Evolutionary conservation across 2,113 vertebrate genomes (phyloP).

Genomic region (Lophius piscatorius): DNA sequence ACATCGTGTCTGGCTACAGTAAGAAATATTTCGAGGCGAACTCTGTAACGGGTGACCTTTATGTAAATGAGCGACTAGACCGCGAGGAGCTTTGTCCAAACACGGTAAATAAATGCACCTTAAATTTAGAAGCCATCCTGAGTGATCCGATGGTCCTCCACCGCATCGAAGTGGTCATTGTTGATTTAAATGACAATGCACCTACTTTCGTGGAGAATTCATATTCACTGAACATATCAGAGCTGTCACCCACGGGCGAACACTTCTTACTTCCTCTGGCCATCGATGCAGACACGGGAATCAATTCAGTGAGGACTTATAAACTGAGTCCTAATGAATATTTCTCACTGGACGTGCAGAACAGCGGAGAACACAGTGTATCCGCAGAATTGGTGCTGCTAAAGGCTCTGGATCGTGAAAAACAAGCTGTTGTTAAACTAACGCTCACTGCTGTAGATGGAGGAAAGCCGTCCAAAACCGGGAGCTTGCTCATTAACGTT

Average conservation of each 20-base stretch:
- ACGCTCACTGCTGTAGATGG: conserved; percentile 69
- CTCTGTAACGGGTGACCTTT: conserved; percentile 67
- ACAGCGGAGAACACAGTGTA: conserved; percentile 58
- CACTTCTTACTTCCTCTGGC: conserved; percentile 65
- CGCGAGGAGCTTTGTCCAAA: conserved; percentile 80
- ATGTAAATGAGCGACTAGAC: conserved; percentile 81
- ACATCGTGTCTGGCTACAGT: conserved; percentile 73
- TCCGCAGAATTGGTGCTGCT: conserved; percentile 67
- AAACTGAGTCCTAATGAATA: conserved; percentile 70
- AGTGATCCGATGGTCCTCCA: conserved; percentile 78
- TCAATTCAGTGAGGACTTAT: conserved; percentile 73
- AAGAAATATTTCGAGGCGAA: conserved; percentile 59
- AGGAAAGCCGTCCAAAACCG: conserved; percentile 62
- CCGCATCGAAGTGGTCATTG: conserved; percentile 76
- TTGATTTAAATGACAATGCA: conserved; percentile 86
- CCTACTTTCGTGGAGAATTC: conserved; percentile 64
- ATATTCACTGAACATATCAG: conserved; percentile 61
- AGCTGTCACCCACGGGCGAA: conserved; percentile 60
- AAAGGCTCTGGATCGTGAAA: conserved; percentile 73
- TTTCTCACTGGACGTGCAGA: conserved; percentile 73
- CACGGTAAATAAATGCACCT: conserved; percentile 69
- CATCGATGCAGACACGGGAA: conserved; percentile 66
- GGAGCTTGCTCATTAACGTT: conserved; percentile 49
- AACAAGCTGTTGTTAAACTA: conserved; percentile 54
- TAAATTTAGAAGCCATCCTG: conserved; percentile 79